Evolutionary conservation across 2,113 vertebrate genomes (phyloP).

Genomic region (Sinosuthora webbiana): DNA sequence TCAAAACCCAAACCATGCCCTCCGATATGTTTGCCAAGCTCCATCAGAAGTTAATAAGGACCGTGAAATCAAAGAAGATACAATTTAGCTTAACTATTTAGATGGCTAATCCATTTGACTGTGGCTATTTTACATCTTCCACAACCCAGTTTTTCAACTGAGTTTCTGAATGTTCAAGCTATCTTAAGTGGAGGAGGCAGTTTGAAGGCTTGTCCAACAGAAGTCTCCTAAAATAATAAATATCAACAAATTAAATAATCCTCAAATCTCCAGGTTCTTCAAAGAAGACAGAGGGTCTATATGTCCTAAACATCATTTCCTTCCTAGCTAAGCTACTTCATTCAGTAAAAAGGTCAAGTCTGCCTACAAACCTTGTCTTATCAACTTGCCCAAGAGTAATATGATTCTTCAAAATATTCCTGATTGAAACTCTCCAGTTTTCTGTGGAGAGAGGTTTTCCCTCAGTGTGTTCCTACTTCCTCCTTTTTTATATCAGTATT

Average conservation of each 20-base stretch:
- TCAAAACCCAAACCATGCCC: neutral
- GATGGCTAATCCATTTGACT: neutral
- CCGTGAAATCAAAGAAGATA: slow-evolving; percentile 13
- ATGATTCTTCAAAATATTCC: neutral
- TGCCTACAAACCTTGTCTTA: neutral
- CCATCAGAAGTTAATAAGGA: neutral
- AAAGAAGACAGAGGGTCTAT: neutral
- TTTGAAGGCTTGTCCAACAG: neutral
- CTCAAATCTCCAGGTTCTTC: neutral
- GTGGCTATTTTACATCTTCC: neutral
- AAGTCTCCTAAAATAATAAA: neutral
- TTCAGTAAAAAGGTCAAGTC: neutral
- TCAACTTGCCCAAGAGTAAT: neutral
- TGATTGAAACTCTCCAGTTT: neutral
- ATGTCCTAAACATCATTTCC: neutral
- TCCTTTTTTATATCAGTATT: neutral
- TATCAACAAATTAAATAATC: neutral
- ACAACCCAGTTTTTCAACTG: neutral
- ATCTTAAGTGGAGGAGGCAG: neutral
- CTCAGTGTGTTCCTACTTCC: neutral
- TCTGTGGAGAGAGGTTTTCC: neutral
- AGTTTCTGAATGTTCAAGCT: neutral
- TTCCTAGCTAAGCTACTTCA: neutral
- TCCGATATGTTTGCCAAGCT: neutral
- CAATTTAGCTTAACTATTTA: slow-evolving; percentile 1